These are phyloP conservation scores for Andricus grossulariae DNA, from an alignment of 1,140 invertebrate species.

Conservation along the genomic window DNA sequence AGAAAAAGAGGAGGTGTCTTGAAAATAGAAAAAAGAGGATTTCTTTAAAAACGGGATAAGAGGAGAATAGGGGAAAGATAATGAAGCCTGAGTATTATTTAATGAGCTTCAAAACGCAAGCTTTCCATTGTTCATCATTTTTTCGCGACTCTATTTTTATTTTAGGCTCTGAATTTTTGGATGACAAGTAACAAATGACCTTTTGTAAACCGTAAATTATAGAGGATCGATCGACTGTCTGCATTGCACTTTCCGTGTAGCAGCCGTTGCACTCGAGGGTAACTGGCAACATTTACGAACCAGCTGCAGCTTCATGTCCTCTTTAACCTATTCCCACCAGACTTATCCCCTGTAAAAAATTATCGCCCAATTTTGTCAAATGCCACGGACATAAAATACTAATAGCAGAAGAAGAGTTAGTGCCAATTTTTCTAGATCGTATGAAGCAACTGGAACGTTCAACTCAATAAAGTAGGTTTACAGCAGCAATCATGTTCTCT, in stretches of 20 bases:
- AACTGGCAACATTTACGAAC: constrained; percentile 11
- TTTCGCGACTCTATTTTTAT: not conserved
- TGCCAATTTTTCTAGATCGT: constrained; percentile 9
- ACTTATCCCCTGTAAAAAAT: not conserved
- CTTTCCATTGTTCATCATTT: no score
- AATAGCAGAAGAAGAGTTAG: not conserved
- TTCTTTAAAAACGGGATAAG: no score
- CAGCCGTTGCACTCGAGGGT: not conserved
- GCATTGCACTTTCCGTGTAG: constrained; percentile 17
- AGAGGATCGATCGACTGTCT: constrained; percentile 9
- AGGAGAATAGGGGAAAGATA: no score
- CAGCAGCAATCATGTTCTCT: not conserved
- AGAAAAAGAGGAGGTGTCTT: no score
- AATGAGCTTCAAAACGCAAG: no score
- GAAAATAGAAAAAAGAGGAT: no score
- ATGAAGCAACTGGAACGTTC: not conserved
- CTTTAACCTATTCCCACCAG: constrained; percentile 14
- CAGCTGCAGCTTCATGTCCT: constrained; percentile 16
- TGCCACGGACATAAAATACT: not conserved
- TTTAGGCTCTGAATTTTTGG: not conserved
- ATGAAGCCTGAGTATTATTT: no score
- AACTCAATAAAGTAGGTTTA: constrained; percentile 15
- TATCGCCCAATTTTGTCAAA: constrained; percentile 18
- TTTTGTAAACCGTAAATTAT: constrained; percentile 21
- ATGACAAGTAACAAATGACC: constrained; percentile 14